These are phyloP conservation scores for Ophioninae sp. DNA, from an alignment of 2,888 invertebrate genomes.

Conservation along the genomic window DNA sequence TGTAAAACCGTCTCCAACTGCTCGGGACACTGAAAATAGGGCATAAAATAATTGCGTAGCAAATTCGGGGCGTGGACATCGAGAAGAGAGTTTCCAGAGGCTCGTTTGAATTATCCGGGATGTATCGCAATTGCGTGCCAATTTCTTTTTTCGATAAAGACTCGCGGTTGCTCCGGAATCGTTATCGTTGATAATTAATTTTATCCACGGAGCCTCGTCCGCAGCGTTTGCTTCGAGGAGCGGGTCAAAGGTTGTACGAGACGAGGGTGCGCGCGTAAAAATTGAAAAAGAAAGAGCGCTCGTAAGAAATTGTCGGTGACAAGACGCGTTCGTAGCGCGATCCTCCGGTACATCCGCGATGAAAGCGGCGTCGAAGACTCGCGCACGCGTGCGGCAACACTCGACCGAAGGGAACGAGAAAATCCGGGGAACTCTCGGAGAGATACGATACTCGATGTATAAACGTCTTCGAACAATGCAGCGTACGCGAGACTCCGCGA, in stretches of 20 bases:
- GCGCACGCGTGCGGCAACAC: conserved; percentile 34
- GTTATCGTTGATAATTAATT: neutral
- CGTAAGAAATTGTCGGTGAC: neutral
- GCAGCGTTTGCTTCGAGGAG: neutral
- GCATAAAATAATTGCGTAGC: no score
- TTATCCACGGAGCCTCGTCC: neutral
- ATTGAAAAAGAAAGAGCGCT: neutral
- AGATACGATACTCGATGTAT: conserved; percentile 36
- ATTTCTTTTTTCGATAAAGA: neutral
- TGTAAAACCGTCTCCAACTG: no score
- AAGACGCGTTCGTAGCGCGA: conserved; percentile 4
- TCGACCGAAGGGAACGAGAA: conserved; percentile 27
- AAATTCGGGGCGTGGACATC: neutral
- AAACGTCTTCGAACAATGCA: conserved; percentile 59
- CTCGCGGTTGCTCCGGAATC: neutral
- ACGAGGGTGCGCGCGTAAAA: neutral
- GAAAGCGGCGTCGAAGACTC: conserved; percentile 17
- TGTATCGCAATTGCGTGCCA: neutral
- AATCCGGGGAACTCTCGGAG: conserved; percentile 29
- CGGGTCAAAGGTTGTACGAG: conserved; percentile 4
- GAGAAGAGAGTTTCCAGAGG: neutral
- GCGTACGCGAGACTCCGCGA: conserved; percentile 28
- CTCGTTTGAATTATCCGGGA: neutral
- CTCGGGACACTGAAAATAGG: no score
- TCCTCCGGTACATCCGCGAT: conserved; percentile 3